These are phyloP conservation scores for Halichoerus grypus DNA, from an alignment of 2,113 vertebrate genomes.

Conservation along the genomic window DNA sequence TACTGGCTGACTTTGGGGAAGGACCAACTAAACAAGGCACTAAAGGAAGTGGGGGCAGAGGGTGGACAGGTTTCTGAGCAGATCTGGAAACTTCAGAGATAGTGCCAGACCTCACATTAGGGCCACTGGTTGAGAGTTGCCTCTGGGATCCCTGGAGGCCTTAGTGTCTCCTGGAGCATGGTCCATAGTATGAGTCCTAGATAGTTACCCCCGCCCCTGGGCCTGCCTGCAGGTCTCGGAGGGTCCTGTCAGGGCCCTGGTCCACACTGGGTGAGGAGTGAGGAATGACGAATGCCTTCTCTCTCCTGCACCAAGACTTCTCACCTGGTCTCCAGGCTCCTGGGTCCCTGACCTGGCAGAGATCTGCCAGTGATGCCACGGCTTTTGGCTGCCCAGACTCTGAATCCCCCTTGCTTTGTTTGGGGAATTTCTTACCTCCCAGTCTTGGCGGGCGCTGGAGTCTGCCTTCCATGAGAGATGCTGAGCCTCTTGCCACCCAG, in stretches of 20 bases:
- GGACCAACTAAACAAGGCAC: not conserved
- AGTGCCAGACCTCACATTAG: not conserved
- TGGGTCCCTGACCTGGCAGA: not conserved
- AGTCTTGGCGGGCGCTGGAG: not conserved
- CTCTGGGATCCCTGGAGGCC: not conserved
- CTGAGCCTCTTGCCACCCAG: not conserved
- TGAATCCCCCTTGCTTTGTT: not conserved
- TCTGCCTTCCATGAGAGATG: not conserved
- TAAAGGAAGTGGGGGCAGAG: not conserved
- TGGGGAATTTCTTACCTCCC: not conserved
- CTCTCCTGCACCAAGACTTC: not conserved
- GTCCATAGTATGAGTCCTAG: not conserved
- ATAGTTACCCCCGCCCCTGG: not conserved
- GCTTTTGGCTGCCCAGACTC: not conserved
- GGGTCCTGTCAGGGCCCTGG: not conserved
- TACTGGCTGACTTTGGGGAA: not conserved
- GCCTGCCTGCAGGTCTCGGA: not conserved
- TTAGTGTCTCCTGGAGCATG: not conserved
- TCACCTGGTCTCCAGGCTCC: not conserved
- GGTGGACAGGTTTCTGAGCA: not conserved
- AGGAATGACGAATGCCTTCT: no score
- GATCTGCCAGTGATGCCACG: not conserved
- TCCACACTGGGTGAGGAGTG: not conserved
- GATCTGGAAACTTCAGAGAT: not conserved
- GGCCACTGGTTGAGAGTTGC: not conserved